Evolutionary conservation across 2,888 invertebrate genomes (phyloP).

Genomic region (Disparrhopalites patrizii): DNA sequence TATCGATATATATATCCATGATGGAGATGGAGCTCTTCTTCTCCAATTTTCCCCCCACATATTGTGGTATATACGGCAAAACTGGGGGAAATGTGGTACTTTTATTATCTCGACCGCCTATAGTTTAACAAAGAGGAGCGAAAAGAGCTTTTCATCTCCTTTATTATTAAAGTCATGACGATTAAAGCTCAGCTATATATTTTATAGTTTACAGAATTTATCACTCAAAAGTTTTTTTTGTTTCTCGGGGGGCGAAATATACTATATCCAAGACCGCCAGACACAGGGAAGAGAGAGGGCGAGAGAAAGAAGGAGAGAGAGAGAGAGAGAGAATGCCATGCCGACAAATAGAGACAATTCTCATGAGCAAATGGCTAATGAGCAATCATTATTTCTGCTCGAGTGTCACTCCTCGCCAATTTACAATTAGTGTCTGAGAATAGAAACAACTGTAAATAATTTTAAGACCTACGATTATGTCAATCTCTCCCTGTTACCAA

Average conservation of each 20-base stretch:
- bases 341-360: constrained; percentile 11
- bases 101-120: neutral
- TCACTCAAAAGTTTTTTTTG: too few relatives aligned
- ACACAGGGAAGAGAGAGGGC: too few relatives aligned
- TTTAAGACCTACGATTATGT: constrained; percentile 15
- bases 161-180: neutral
- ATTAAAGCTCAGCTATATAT: neutral
- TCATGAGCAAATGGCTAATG: constrained; percentile 20
- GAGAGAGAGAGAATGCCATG: constrained; percentile 4
- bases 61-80: neutral
- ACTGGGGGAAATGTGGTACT: neutral
- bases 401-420: constrained; percentile 21
- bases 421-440: constrained; percentile 21
- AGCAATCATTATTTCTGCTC: constrained; percentile 21
- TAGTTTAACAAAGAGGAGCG: too few relatives aligned
- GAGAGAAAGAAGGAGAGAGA: too few relatives aligned
- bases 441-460: constrained; percentile 23
- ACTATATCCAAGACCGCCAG: too few relatives aligned
- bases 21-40: too few relatives aligned
- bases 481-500: too few relatives aligned
- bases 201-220: neutral
- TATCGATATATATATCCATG: too few relatives aligned
- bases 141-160: neutral
- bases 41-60: neutral
- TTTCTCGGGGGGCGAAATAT: too few relatives aligned